phyloP scores from a whole-genome alignment of 2,888 invertebrate species.

The Caenorhabditis afra region DNA sequence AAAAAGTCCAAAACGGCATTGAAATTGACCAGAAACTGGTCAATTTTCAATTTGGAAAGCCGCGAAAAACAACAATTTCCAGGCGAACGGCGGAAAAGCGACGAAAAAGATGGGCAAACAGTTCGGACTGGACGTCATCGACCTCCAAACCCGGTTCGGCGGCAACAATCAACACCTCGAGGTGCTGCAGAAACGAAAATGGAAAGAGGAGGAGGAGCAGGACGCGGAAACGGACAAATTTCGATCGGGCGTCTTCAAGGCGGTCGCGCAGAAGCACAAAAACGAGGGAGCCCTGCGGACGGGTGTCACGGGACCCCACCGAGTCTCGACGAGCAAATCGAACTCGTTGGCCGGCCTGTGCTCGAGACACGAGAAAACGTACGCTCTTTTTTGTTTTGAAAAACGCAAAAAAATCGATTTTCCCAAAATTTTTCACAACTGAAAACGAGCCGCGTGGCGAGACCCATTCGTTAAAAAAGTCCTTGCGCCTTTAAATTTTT shows the following conservation, averaged over 20 bases:
- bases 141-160: constrained; percentile 73
- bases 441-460: no score
- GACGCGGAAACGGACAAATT: constrained; percentile 59
- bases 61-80: no score
- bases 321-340: constrained; percentile 67
- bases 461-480: no score
- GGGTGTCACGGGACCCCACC: constrained; percentile 59
- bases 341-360: constrained; percentile 67
- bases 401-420: no score
- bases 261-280: constrained; percentile 63
- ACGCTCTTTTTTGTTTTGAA: no score
- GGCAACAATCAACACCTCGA: constrained; percentile 68
- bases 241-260: constrained; percentile 68
- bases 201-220: constrained; percentile 71
- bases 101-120: constrained; percentile 76
- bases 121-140: constrained; percentile 71
- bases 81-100: constrained; percentile 74
- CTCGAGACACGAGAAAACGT: constrained; percentile 63
- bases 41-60: no score
- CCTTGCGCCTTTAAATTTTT: no score
- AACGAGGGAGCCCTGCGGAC: constrained; percentile 45
- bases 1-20: no score
- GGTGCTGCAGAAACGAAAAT: constrained; percentile 66
- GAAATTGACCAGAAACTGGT: no score
- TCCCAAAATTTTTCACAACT: no score